A percentile compares a stretch with the other conserved stretches of the same genome.
Conservation (phyloP, 2,113 vertebrate species). For the Piliocolobus tephrosceles region DNA sequence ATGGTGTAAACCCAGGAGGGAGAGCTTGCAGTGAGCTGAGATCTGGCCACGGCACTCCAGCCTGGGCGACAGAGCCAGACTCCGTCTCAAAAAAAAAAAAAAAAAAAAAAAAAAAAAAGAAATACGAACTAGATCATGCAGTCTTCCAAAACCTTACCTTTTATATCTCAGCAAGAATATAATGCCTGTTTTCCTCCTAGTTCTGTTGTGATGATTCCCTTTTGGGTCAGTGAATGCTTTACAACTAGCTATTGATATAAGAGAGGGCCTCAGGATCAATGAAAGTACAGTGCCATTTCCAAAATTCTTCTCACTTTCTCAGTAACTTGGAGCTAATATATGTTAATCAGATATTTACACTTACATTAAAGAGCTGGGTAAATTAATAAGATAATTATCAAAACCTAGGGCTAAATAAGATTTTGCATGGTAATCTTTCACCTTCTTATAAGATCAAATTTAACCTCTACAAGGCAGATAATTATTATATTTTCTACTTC, state of each 20-base stretch:
- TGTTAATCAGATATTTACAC: background rate
- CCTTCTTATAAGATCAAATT: background rate
- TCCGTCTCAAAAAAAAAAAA: too few species aligned
- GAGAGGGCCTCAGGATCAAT: background rate
- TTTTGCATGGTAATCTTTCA: background rate
- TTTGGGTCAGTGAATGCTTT: background rate
- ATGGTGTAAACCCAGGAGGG: too few species aligned
- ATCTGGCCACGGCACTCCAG: too few species aligned
- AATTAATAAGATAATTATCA: constrained; percentile 2
- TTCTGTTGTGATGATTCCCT: background rate
- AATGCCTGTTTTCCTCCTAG: background rate
- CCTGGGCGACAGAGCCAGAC: too few species aligned
- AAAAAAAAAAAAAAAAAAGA: too few species aligned
- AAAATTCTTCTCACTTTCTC: background rate
- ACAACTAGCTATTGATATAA: background rate
- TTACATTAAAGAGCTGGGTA: background rate
- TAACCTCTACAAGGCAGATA: background rate
- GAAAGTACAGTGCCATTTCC: background rate
- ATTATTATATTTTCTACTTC: background rate
- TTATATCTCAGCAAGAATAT: background rate
- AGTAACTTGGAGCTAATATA: background rate
- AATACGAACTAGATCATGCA: background rate
- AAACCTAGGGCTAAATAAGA: background rate
- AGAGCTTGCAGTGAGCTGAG: too few species aligned
- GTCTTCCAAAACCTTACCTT: background rate